Percentiles rank a stretch among this genome's conserved stretches.
Evolutionary conservation across 2,113 vertebrate species (phyloP).

Genomic region (Lonchura striata): DNA sequence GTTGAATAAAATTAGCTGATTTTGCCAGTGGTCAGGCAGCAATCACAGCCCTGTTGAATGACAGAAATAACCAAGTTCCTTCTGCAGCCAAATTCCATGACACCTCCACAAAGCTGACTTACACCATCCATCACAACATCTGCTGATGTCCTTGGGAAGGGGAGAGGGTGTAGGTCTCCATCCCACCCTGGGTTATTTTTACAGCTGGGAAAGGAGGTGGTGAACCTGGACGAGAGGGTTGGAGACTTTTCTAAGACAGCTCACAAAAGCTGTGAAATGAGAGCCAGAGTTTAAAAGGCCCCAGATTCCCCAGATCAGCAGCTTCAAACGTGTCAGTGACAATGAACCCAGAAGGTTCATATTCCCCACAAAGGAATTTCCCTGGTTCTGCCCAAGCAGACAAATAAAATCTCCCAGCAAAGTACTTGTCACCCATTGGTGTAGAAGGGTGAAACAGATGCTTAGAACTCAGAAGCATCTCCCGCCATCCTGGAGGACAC

Average conservation of each 20-base stretch:
- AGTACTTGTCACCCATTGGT: neutral
- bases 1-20: constrained; percentile 11
- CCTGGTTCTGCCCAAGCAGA: neutral
- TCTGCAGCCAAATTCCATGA: constrained; percentile 48
- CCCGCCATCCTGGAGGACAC: neutral
- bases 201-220: constrained; percentile 40
- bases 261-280: constrained; percentile 25
- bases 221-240: neutral
- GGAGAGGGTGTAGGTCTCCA: neutral
- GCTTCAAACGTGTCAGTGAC: constrained; percentile 22
- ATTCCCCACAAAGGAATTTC: constrained; percentile 11
- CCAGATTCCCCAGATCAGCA: neutral
- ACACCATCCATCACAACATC: constrained; percentile 22
- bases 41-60: constrained; percentile 39
- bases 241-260: constrained; percentile 20
- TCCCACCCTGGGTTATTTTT: constrained; percentile 60
- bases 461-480: neutral
- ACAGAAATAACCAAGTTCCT: constrained; percentile 13
- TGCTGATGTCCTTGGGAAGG: constrained; percentile 35
- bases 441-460: neutral
- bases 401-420: neutral
- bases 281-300: neutral
- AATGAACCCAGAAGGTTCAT: neutral
- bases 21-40: constrained; percentile 51
- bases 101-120: constrained; percentile 43